Conservation (phyloP, 2,797 vertebrate species). For the Muscicapa striata region DNA sequence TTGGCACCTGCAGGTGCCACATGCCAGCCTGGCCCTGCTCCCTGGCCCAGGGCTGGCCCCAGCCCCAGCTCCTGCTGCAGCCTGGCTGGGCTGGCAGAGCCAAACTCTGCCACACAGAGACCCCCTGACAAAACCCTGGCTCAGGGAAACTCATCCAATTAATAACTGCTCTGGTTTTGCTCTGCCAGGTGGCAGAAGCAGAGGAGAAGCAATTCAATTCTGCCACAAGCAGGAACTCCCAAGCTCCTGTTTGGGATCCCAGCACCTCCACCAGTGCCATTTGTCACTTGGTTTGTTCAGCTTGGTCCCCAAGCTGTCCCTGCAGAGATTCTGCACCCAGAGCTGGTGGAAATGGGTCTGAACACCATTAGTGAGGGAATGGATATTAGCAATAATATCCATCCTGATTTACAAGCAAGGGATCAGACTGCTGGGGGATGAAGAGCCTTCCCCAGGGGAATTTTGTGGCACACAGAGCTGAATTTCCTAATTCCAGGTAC, state of each 20-base stretch:
- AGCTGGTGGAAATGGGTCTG: background rate
- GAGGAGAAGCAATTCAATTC: background rate
- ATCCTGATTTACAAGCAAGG: background rate
- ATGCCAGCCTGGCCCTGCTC: fast-evolving
- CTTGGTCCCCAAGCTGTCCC: background rate
- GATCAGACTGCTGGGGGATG: background rate
- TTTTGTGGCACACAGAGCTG: background rate
- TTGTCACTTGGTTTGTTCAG: background rate
- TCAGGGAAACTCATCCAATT: background rate
- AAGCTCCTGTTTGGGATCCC: background rate
- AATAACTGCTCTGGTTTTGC: background rate
- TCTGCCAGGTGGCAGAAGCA: constrained; percentile 3
- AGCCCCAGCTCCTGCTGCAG: too few species aligned
- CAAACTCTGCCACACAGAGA: background rate
- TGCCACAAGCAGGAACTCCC: background rate
- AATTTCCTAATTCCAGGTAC: background rate
- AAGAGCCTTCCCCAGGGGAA: background rate
- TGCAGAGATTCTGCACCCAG: background rate
- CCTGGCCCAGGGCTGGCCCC: background rate
- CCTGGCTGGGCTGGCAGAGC: background rate
- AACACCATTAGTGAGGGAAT: background rate
- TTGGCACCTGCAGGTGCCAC: background rate
- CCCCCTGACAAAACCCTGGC: background rate
- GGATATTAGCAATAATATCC: background rate
- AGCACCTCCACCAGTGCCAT: background rate